These are phyloP conservation scores for Drosophila prostipennis DNA, from an alignment of 2,888 invertebrate genomes.

Conservation along the genomic window DNA sequence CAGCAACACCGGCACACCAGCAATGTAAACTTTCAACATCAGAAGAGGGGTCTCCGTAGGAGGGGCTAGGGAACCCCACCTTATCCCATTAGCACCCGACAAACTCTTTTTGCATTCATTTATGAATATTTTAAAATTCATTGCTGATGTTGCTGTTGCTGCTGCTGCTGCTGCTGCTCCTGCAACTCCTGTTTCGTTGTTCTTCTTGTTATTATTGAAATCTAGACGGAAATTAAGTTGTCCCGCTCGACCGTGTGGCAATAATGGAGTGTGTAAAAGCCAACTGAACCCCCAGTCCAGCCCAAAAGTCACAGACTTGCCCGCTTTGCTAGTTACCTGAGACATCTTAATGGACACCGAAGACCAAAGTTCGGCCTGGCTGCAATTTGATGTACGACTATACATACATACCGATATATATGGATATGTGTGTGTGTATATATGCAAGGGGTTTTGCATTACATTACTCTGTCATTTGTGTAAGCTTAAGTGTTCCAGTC, in stretches of 20 bases:
- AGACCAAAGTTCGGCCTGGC: slow-evolving; percentile 63
- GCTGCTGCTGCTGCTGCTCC: slow-evolving; percentile 5
- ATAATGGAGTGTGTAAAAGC: slow-evolving; percentile 32
- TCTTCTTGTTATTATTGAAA: slow-evolving; percentile 66
- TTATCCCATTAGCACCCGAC: slow-evolving; percentile 42
- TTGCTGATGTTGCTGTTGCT: slow-evolving; percentile 50
- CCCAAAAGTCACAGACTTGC: slow-evolving; percentile 5
- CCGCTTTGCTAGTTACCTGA: slow-evolving; percentile 49
- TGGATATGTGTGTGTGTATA: background rate
- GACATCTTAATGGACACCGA: slow-evolving; percentile 70
- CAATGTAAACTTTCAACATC: slow-evolving; percentile 56
- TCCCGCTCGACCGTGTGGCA: slow-evolving; percentile 59
- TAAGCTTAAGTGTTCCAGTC: background rate
- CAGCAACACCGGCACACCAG: slow-evolving; percentile 10
- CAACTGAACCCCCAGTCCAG: background rate
- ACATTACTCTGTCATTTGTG: background rate
- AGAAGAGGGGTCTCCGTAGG: slow-evolving; percentile 2
- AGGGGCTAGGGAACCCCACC: slow-evolving; percentile 39
- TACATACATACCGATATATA: background rate
- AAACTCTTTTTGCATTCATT: slow-evolving; percentile 61
- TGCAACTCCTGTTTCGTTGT: slow-evolving; percentile 8
- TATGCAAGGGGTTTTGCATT: slow-evolving; percentile 3
- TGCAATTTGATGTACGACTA: slow-evolving; percentile 33
- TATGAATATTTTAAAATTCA: slow-evolving; percentile 78
- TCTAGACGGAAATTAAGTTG: slow-evolving; percentile 77